These are phyloP conservation scores for Drosophila leonis DNA, from an alignment of 2,888 invertebrate species.

Conservation along the genomic window DNA sequence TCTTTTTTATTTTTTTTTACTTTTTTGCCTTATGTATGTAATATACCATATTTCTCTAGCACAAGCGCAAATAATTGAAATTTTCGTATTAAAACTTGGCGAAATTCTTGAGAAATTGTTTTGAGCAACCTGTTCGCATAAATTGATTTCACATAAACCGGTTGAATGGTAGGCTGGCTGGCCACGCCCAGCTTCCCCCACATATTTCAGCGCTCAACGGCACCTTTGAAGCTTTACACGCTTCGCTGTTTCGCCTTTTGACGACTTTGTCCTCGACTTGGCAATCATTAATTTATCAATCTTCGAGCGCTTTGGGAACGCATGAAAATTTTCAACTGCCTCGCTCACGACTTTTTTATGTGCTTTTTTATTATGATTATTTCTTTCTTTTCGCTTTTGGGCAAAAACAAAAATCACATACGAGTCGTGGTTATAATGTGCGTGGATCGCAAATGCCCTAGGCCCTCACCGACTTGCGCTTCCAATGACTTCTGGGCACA, in stretches of 20 bases:
- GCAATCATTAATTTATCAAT: constrained; percentile 82
- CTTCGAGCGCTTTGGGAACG: constrained; percentile 71
- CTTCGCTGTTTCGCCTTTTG: constrained; percentile 44
- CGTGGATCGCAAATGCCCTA: constrained; percentile 28
- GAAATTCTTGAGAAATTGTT: constrained; percentile 32
- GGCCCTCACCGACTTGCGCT: background rate
- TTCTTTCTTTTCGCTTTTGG: constrained; percentile 62
- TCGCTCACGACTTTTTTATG: constrained; percentile 74
- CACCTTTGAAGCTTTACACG: constrained; percentile 54
- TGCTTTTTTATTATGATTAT: constrained; percentile 79
- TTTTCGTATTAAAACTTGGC: constrained; percentile 4
- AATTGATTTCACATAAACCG: constrained; percentile 76
- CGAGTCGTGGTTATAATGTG: constrained; percentile 62
- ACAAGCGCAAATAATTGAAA: background rate
- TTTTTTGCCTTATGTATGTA: background rate
- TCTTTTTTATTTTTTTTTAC: no score
- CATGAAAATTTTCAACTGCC: constrained; percentile 75
- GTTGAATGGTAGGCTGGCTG: background rate
- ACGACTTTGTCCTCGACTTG: constrained; percentile 63
- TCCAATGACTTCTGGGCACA: constrained; percentile 14
- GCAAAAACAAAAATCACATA: constrained; percentile 65
- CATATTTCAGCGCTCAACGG: constrained; percentile 7
- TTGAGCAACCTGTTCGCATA: constrained; percentile 33
- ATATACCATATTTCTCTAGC: background rate
- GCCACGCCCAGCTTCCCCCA: constrained; percentile 14